Percentiles rank a stretch among this genome's conserved stretches.
phyloP scores from a whole-genome alignment of 2,797 vertebrate species.

The Tiaroga cobitis region DNA sequence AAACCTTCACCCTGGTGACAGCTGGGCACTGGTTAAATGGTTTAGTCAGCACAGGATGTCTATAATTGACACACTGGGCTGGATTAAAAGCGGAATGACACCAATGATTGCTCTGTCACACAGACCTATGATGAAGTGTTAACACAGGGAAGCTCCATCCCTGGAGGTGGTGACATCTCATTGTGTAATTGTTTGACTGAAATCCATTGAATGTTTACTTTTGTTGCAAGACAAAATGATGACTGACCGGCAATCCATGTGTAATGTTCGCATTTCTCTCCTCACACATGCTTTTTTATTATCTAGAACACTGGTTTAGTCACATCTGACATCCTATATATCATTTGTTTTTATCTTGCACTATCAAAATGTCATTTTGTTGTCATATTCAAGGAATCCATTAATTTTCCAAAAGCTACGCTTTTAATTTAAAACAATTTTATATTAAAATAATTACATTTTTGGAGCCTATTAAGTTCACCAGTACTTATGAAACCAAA shows the following conservation, averaged over 20 bases:
- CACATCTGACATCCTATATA: not conserved
- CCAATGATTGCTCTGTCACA: constrained; percentile 42
- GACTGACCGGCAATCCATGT: not conserved
- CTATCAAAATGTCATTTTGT: not conserved
- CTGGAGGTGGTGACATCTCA: constrained; percentile 32
- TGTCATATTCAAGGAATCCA: not conserved
- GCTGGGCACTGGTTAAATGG: constrained; percentile 33
- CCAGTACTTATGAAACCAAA: too few species aligned
- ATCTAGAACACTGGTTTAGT: not conserved
- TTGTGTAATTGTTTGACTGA: constrained; percentile 20
- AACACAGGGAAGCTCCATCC: constrained; percentile 13
- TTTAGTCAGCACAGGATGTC: constrained; percentile 32
- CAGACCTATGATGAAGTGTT: constrained; percentile 50
- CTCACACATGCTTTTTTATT: not conserved
- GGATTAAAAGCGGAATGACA: constrained; percentile 47
- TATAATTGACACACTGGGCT: constrained; percentile 44
- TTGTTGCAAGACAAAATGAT: not conserved
- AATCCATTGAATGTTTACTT: constrained; percentile 24
- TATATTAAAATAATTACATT: too few species aligned
- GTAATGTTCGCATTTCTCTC: not conserved
- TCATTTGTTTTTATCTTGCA: not conserved
- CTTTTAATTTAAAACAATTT: not conserved
- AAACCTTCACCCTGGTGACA: constrained; percentile 9
- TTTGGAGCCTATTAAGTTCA: too few species aligned
- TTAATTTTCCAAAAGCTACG: not conserved